Percentiles rank a stretch among this genome's conserved stretches.
Evolutionary conservation across 2,113 vertebrate species (phyloP).

Genomic region (Terrapene triunguis): DNA sequence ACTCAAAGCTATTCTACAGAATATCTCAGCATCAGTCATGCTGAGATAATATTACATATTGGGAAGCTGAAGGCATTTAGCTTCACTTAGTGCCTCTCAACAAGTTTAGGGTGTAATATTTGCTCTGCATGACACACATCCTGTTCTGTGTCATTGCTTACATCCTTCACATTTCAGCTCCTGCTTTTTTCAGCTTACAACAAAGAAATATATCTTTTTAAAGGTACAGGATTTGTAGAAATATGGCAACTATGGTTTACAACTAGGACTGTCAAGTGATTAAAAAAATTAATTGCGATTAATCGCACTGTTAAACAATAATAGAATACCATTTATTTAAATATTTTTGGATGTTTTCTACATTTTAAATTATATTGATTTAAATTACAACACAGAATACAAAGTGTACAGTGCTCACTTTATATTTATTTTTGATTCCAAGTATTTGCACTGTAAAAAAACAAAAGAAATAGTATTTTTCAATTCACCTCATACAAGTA

Average conservation of each 20-base stretch:
- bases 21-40: constrained; percentile 55
- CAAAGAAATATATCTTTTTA: constrained; percentile 52
- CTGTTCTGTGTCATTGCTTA: constrained; percentile 50
- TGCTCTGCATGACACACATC: constrained; percentile 47
- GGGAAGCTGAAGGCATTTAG: constrained; percentile 35
- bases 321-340: too few relatives aligned
- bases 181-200: constrained; percentile 21
- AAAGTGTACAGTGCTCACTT: too few relatives aligned
- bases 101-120: constrained; percentile 59
- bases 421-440: too few relatives aligned
- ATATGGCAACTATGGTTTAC: background rate
- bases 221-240: constrained; percentile 11
- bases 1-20: constrained; percentile 42
- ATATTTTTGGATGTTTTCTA: too few relatives aligned
- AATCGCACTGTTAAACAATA: too few relatives aligned
- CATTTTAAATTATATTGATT: too few relatives aligned
- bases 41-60: constrained; percentile 67
- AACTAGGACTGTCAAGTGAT: background rate
- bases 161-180: constrained; percentile 48
- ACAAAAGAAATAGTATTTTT: too few relatives aligned
- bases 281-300: too few relatives aligned
- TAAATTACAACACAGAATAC: too few relatives aligned
- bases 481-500: too few relatives aligned
- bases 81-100: constrained; percentile 43
- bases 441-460: too few relatives aligned